Evolutionary conservation across 2,797 vertebrate genomes (phyloP).

Genomic region (Sternotherus odoratus): DNA sequence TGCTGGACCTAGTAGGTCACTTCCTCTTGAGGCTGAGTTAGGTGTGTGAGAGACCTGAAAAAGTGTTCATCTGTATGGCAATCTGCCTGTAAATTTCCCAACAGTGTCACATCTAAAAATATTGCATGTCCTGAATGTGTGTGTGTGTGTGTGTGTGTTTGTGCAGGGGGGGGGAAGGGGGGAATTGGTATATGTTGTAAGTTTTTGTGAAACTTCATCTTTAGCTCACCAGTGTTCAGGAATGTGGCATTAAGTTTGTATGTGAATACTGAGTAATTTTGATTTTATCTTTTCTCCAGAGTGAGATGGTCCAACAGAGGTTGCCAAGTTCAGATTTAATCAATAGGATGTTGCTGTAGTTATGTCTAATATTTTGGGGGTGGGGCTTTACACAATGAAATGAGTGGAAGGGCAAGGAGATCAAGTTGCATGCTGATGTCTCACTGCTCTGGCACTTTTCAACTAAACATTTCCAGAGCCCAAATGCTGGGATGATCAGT

Average conservation of each 20-base stretch:
- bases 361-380: not conserved
- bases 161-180: accelerated
- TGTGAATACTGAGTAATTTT: not conserved
- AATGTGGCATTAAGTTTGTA: not conserved
- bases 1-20: not conserved
- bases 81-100: not conserved
- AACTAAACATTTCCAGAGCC: not conserved
- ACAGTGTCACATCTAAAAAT: not conserved
- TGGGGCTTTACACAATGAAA: not conserved
- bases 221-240: not conserved
- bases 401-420: not conserved
- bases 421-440: not conserved
- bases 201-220: not conserved
- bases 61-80: not conserved
- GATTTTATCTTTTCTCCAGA: not conserved
- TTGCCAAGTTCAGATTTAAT: not conserved
- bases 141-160: not conserved
- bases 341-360: not conserved
- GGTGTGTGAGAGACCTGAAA: not conserved
- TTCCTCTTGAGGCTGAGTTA: not conserved
- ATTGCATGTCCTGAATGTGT: not conserved
- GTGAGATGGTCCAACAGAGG: not conserved
- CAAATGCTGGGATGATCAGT: not conserved
- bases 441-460: not conserved
- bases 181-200: not conserved